Base-by-base conservation (phyloP, 1,140 invertebrate species). In the Drosophila sp. region DNA sequence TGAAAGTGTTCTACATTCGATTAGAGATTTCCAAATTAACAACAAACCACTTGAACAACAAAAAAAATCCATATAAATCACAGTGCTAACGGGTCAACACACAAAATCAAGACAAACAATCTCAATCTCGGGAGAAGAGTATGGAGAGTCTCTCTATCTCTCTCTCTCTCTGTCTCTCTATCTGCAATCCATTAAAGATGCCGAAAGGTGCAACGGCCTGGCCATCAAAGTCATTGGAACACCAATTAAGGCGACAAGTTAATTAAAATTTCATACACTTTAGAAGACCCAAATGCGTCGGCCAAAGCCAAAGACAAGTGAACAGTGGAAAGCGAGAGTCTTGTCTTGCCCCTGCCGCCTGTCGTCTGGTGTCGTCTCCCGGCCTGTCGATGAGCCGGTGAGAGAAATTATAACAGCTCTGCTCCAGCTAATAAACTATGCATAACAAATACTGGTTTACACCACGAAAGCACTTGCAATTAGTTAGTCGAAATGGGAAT, bases 381-480 rank as follows among this genome's bases (percentile, higher is more conserved):
- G 3, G 17, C 3, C 2, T 33, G 30, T 8, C 61, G 41, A 69
- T 54, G 67, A 47, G 29, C 54, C 61, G 41, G 69, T 55, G 72
- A 87, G 84, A 83, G 83, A 87, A 87, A 87, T 83, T 86, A 87
- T 77, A 87, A 62, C 79, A 80, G 78, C 69, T 54, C 30, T 61
- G 44, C 33, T 44, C 76, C 60, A 69, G 67, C 64, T 55, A 40
- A 73, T 66, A 66, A 35, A 60, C 58, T 55, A 70, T 76, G 73
- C 68, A 72, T 68, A 72, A 68, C 30, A 68, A 79, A 79, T 79
- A 79, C 76, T 79, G 76, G 76, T 79, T 79, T 79, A 58, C 56
- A 17, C 27, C 62, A 63, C 10, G 17, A 17, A 17, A n/a, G n/a
- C 30, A 11, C 4, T 33, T 63, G 10, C 17, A 17, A 41, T 35